A percentile compares a stretch with the other conserved stretches of the same genome.
phyloP scores from a whole-genome alignment of 35 echinoderm and acorn worm genomes.

The Holothuria glaberrima region DNA sequence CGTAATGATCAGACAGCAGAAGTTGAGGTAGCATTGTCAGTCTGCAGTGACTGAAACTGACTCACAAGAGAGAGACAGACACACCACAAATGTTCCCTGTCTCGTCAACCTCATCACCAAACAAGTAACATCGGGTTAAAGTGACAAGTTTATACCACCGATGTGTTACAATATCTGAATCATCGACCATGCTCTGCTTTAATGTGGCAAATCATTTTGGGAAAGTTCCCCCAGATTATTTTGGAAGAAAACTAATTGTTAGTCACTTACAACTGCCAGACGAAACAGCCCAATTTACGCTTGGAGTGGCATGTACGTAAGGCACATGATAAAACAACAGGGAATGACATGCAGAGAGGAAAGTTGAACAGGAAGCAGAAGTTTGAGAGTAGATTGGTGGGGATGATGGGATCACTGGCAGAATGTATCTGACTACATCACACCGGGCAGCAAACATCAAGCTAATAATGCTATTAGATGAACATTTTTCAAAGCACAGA shows the following conservation, averaged over 20 bases:
- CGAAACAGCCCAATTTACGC: constrained; percentile 30
- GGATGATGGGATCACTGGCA: too few relatives aligned
- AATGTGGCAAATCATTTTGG: constrained; percentile 18
- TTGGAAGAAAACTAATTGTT: constrained; percentile 39
- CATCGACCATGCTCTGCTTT: constrained; percentile 33
- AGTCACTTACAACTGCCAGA: constrained; percentile 49
- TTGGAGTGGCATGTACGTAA: background rate
- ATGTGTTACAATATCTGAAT: constrained; percentile 45
- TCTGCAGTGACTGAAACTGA: constrained; percentile 19
- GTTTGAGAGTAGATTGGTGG: too few relatives aligned
- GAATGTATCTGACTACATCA: too few relatives aligned
- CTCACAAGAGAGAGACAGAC: constrained; percentile 26
- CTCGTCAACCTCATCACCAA: constrained; percentile 20
- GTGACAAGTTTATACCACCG: constrained; percentile 25
- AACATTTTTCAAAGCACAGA: too few relatives aligned
- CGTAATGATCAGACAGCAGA: constrained; percentile 24
- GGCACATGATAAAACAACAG: too few relatives aligned
- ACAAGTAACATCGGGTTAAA: constrained; percentile 40
- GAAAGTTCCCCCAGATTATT: background rate
- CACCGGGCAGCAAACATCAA: too few relatives aligned
- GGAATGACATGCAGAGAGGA: too few relatives aligned
- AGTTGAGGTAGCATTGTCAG: background rate
- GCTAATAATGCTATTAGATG: too few relatives aligned
- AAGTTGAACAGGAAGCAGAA: too few relatives aligned
- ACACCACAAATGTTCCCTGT: background rate